Conservation (phyloP, 2,797 vertebrate genomes). For the Argya squamiceps region DNA sequence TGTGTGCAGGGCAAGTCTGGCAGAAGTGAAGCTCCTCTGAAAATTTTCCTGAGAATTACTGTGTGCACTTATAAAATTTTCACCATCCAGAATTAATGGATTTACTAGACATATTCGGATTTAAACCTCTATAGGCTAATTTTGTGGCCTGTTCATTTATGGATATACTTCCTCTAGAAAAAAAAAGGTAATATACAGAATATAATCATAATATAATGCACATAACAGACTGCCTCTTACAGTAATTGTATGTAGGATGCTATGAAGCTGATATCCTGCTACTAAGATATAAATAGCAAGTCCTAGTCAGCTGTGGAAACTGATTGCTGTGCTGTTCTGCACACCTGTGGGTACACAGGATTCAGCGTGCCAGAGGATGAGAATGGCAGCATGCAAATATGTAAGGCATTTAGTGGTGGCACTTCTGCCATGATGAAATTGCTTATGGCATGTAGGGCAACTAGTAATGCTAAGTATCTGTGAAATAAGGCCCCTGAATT, state of each 20-base stretch:
- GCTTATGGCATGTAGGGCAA: conserved; percentile 45
- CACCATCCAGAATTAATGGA: background rate
- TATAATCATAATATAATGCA: background rate
- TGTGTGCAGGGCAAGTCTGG: background rate
- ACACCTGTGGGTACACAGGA: background rate
- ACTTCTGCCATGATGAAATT: conserved; percentile 46
- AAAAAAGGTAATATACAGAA: background rate
- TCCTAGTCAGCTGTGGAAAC: background rate
- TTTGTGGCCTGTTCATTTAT: background rate
- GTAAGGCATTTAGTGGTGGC: background rate
- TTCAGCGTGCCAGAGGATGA: background rate
- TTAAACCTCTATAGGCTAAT: background rate
- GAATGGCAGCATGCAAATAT: background rate
- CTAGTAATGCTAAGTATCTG: conserved; percentile 3
- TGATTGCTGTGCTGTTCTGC: background rate
- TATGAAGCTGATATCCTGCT: background rate
- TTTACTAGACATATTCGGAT: background rate
- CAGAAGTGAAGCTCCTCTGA: background rate
- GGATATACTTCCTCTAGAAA: background rate
- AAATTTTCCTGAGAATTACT: background rate
- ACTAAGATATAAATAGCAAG: conserved; percentile 41
- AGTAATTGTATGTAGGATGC: background rate
- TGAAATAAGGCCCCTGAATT: conserved; percentile 42
- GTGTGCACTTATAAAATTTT: background rate
- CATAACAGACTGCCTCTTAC: background rate